Conservation (phyloP, 1,140 invertebrate species). For the Drosophila virilis region DNA sequence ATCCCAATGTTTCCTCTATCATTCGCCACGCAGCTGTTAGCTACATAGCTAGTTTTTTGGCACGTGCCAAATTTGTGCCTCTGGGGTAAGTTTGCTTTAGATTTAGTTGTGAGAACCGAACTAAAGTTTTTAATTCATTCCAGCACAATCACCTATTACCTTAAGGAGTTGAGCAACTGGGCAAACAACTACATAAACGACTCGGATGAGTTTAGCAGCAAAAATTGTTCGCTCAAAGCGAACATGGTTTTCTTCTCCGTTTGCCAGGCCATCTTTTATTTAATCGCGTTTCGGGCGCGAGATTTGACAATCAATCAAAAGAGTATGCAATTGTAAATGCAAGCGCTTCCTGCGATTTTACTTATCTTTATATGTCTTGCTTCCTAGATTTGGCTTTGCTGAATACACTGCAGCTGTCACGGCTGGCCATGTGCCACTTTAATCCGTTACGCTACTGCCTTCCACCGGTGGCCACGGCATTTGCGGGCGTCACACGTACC, state of each 20-base stretch:
- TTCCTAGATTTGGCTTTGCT: slow-evolving; percentile 91
- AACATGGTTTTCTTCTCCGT: slow-evolving; percentile 95
- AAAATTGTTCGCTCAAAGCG: slow-evolving; percentile 86
- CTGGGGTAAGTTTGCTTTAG: slow-evolving; percentile 85
- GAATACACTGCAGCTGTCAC: slow-evolving; percentile 91
- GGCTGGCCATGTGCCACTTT: slow-evolving; percentile 92
- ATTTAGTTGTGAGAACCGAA: neutral
- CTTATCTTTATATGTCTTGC: slow-evolving; percentile 46
- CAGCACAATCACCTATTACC: slow-evolving; percentile 86
- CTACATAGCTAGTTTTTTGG: slow-evolving; percentile 91
- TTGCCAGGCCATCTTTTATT: slow-evolving; percentile 95
- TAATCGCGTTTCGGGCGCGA: slow-evolving; percentile 94
- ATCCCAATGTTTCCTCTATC: slow-evolving; percentile 87
- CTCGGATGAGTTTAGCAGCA: slow-evolving; percentile 84
- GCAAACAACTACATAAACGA: slow-evolving; percentile 90
- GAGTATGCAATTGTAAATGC: slow-evolving; percentile 86
- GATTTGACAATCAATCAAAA: slow-evolving; percentile 91
- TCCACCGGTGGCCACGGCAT: slow-evolving; percentile 91
- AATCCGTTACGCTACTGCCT: slow-evolving; percentile 94
- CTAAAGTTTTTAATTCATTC: slow-evolving; percentile 13
- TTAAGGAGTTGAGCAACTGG: slow-evolving; percentile 89
- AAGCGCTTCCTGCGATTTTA: neutral
- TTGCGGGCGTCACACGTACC: slow-evolving; percentile 92
- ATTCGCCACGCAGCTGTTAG: slow-evolving; percentile 89
- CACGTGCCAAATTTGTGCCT: slow-evolving; percentile 88